A percentile compares a stretch with the other conserved stretches of the same genome.
Evolutionary conservation across 2,113 vertebrate species (phyloP).

Genomic region (mouse (Mus musculus)): GRCm39 chr8:100033001-100033500

Average conservation of each 20-base stretch:
- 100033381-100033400: neutral
- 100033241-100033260: neutral
- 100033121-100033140: neutral
- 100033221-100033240: neutral
- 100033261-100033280: neutral
- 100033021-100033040: too few species aligned
- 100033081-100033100: too few species aligned
- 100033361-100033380: neutral
- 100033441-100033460: constrained; percentile 21
- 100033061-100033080: too few species aligned
- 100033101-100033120: too few species aligned
- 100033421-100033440: neutral
- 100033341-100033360: neutral
- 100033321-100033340: neutral
- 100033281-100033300: too few species aligned
- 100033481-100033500: constrained; percentile 47
- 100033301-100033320: neutral
- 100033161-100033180: neutral
- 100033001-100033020: neutral
- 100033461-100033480: neutral
- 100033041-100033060: neutral
- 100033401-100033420: neutral
- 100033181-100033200: neutral
- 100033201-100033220: too few species aligned
- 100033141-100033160: neutral